Conservation (phyloP, 1,140 invertebrate species). For the Hyles euphorbiae region DNA sequence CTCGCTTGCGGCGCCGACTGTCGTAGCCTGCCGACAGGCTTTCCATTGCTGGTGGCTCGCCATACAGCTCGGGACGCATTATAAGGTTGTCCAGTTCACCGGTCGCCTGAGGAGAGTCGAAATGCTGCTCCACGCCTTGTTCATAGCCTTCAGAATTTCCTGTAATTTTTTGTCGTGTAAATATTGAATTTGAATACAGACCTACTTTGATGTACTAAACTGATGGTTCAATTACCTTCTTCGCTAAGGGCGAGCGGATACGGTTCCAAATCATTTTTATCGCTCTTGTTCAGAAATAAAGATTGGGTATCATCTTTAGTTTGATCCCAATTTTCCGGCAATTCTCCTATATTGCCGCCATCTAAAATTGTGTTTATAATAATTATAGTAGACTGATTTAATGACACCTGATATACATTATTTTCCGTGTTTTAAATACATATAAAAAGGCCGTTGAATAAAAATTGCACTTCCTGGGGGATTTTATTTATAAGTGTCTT, state of each 20-base stretch:
- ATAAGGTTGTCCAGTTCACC: constrained; percentile 70
- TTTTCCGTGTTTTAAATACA: neutral
- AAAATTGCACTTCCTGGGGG: too few species aligned
- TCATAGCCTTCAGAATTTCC: constrained; percentile 64
- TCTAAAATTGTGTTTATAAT: constrained; percentile 32
- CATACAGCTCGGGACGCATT: constrained; percentile 70
- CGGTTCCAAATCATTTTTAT: constrained; percentile 75
- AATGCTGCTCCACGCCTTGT: constrained; percentile 56
- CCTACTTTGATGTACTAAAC: neutral
- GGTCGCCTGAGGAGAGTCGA: constrained; percentile 47
- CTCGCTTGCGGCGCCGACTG: constrained; percentile 54
- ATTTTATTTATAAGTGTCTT: too few species aligned
- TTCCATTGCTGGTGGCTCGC: constrained; percentile 70
- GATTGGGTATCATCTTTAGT: constrained; percentile 73
- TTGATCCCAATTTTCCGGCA: constrained; percentile 74
- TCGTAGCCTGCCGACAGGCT: constrained; percentile 52
- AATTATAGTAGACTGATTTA: neutral
- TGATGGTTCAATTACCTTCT: constrained; percentile 55
- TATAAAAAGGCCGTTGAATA: too few species aligned
- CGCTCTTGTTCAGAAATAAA: constrained; percentile 73
- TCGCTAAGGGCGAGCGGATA: constrained; percentile 73
- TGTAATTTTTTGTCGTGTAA: constrained; percentile 16
- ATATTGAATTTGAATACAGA: neutral
- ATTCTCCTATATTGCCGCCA: constrained; percentile 58
- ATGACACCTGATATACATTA: neutral